Evolutionary conservation across 2,888 invertebrate species (phyloP).

Genomic region (Lymantria dispar): DNA sequence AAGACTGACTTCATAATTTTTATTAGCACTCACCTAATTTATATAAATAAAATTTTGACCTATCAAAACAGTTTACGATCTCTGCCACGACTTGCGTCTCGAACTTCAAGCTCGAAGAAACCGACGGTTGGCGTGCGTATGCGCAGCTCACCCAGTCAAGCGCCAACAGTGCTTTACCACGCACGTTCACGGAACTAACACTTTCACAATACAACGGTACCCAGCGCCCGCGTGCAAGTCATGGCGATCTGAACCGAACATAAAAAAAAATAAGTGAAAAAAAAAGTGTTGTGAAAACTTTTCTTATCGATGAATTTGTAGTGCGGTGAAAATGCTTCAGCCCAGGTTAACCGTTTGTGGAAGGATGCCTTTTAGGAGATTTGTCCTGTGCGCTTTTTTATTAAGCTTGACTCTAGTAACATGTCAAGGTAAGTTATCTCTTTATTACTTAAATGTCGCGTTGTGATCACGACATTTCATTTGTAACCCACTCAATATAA

Average conservation of each 20-base stretch:
- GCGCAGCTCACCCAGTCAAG: constrained; percentile 55
- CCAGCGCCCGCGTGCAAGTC: constrained; percentile 24
- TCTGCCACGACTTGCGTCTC: constrained; percentile 28
- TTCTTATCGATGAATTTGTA: constrained; percentile 46
- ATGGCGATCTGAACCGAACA: constrained; percentile 32
- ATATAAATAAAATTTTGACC: neutral
- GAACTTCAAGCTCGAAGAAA: constrained; percentile 28
- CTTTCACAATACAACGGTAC: constrained; percentile 36
- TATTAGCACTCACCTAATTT: no score
- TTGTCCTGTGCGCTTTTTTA: constrained; percentile 45
- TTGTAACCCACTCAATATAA: constrained; percentile 1
- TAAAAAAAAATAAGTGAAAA: constrained; percentile 13
- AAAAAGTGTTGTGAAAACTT: constrained; percentile 47
- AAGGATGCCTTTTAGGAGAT: constrained; percentile 45
- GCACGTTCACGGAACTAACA: constrained; percentile 30
- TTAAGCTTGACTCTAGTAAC: constrained; percentile 50
- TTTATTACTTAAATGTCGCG: constrained; percentile 21
- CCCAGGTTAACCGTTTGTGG: constrained; percentile 68
- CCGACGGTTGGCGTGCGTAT: constrained; percentile 42
- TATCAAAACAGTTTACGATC: constrained; percentile 22
- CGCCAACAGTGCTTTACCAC: constrained; percentile 47
- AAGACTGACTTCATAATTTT: no score
- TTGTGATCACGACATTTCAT: constrained; percentile 16
- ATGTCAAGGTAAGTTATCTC: constrained; percentile 70
- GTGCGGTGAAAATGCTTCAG: constrained; percentile 62